phyloP scores from a whole-genome alignment of 2,113 vertebrate species.

The Serinus canaria region DNA sequence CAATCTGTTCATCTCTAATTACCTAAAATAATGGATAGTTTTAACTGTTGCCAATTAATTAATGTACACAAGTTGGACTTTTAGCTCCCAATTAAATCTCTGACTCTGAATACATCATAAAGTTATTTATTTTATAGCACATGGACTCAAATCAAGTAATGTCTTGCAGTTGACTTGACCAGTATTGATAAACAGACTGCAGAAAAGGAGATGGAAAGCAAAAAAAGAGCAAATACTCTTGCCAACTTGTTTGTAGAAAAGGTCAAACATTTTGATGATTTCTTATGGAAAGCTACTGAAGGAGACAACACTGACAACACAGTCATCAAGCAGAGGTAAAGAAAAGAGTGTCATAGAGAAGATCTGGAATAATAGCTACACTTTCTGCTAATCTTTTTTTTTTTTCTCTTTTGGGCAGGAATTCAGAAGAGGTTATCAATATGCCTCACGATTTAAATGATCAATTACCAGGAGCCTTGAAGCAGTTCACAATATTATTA shows the following conservation, averaged over 20 bases:
- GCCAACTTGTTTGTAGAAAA: slow-evolving; percentile 83
- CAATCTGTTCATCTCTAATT: not conserved
- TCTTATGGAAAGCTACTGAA: slow-evolving; percentile 81
- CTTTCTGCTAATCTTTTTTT: not conserved
- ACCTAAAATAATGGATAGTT: not conserved
- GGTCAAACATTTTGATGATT: slow-evolving; percentile 79
- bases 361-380: not conserved
- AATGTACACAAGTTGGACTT: not conserved
- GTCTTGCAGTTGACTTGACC: slow-evolving; percentile 88
- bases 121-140: not conserved
- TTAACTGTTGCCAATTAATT: not conserved
- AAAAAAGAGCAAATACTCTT: slow-evolving; percentile 74
- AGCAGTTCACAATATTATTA: slow-evolving; percentile 85
- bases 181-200: slow-evolving; percentile 84
- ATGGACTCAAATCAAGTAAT: not conserved
- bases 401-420: slow-evolving; percentile 38
- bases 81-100: not conserved
- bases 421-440: slow-evolving; percentile 38
- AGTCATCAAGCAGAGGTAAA: slow-evolving; percentile 56
- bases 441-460: slow-evolving; percentile 56
- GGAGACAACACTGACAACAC: not conserved
- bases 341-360: not conserved
- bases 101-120: not conserved
- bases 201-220: slow-evolving; percentile 82
- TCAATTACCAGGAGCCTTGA: slow-evolving; percentile 74